phyloP scores from a whole-genome alignment of 1,140 invertebrate species.

The Tetragnatha versicolor region DNA sequence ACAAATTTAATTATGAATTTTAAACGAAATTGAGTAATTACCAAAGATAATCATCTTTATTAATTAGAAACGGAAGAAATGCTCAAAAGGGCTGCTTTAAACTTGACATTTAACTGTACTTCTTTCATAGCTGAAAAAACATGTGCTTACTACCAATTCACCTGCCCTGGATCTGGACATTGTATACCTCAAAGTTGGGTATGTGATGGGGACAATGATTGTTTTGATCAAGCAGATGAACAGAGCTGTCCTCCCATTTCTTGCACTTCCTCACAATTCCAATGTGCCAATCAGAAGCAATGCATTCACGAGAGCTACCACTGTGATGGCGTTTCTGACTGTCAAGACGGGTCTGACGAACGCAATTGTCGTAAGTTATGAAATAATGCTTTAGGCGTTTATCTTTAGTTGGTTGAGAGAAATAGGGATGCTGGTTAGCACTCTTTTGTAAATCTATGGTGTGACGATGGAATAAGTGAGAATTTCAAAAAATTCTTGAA shows the following conservation, averaged over 20 bases:
- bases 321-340: conserved; percentile 90
- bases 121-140: conserved; percentile 75
- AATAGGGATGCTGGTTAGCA: no score
- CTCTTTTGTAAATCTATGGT: no score
- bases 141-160: conserved; percentile 92
- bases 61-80: no score
- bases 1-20: no score
- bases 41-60: no score
- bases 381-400: no score
- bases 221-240: conserved; percentile 97
- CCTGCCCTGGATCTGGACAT: conserved; percentile 90
- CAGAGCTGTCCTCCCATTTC: conserved; percentile 93
- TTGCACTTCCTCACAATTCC: conserved; percentile 91
- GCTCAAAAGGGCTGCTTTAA: no score
- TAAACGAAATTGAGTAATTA: no score
- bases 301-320: conserved; percentile 93
- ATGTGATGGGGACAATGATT: conserved; percentile 91
- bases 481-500: no score
- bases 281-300: conserved; percentile 88
- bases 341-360: conserved; percentile 92
- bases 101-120: no score
- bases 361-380: conserved; percentile 76
- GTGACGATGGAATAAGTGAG: no score
- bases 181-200: conserved; percentile 95
- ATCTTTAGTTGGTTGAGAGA: no score